Conservation (phyloP, 2,888 invertebrate species). For the Dryadula phaetusa region DNA sequence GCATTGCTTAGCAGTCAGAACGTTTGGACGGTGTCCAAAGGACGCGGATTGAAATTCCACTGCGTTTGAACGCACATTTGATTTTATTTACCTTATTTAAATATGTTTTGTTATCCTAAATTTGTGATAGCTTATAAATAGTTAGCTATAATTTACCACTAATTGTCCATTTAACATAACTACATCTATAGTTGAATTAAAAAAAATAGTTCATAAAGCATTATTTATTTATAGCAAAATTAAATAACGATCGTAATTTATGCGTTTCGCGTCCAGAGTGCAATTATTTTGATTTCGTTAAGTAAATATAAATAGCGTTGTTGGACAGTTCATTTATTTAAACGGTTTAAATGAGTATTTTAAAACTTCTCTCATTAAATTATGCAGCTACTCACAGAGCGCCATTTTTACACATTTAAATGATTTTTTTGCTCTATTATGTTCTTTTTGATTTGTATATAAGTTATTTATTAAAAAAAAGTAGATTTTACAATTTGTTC, state of each 20-base stretch:
- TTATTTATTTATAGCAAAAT: constrained; percentile 28
- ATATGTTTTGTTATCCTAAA: too few relatives aligned
- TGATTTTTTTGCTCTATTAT: background rate
- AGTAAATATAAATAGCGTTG: constrained; percentile 27
- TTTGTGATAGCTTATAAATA: too few relatives aligned
- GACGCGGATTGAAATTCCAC: too few relatives aligned
- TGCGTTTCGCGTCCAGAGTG: constrained; percentile 34
- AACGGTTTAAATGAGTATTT: constrained; percentile 25
- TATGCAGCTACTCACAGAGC: background rate
- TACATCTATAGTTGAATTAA: background rate
- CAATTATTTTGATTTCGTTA: constrained; percentile 37
- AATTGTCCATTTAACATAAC: too few relatives aligned
- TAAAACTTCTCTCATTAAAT: constrained; percentile 15
- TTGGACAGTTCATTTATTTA: constrained; percentile 29
- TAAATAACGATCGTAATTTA: constrained; percentile 36
- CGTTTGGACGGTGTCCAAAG: too few relatives aligned
- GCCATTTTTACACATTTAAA: constrained; percentile 8
- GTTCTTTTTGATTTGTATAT: background rate
- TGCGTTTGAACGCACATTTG: too few relatives aligned
- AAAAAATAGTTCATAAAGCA: background rate
- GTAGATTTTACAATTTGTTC: too few relatives aligned
- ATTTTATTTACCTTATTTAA: too few relatives aligned
- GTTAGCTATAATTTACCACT: too few relatives aligned
- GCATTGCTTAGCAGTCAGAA: too few relatives aligned
- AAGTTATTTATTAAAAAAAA: background rate